Evolutionary conservation across 2,113 vertebrate species (phyloP).

Genomic region (Sus scrofa): T2T-Sscrofa CM000817.6:69884501-69885000

Average conservation of each 20-base stretch:
- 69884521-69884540: background rate
- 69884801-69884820: rapidly evolving
- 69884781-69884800: background rate
- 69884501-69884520: background rate
- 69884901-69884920: too few relatives aligned
- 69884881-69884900: background rate
- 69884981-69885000: rapidly evolving
- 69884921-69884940: rapidly evolving
- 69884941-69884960: too few relatives aligned
- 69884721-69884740: background rate
- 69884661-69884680: background rate
- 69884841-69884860: background rate
- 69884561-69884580: background rate
- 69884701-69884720: background rate
- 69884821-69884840: rapidly evolving
- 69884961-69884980: rapidly evolving
- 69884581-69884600: background rate
- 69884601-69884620: background rate
- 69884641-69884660: rapidly evolving
- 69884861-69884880: background rate
- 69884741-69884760: background rate
- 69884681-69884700: background rate
- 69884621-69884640: background rate
- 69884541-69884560: background rate
- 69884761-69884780: background rate